Evolutionary conservation across 1,140 invertebrate species (phyloP), one percentile per base, ranked within the genome.

Genomic region (Ostrea denselamellosa): DNA sequence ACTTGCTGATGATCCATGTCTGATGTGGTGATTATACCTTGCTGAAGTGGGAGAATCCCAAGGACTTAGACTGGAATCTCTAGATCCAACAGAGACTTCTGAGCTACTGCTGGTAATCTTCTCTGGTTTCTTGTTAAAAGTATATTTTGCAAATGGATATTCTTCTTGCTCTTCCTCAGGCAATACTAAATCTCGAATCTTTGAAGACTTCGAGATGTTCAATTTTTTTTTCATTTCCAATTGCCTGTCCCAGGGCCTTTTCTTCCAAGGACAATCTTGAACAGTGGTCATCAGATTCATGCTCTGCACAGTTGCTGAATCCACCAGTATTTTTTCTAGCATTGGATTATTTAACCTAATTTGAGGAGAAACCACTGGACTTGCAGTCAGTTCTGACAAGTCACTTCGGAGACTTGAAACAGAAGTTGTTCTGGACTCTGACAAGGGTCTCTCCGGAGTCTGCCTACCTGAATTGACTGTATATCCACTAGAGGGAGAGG

Each of bases 121-220:
- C n/a, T 89, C 89, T 28, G 88, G 87, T 62, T 91, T 91, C 84
- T 92, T 91, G 77, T 92, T 92, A 83, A 92, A 92, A 52, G 89
- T 90, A 83, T 91, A 88, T 81, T 90, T 92, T 44, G 90, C 85
- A 89, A 92, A 92, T 62, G 92, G 91, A 85, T 89, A 90, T 52
- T 90, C 88, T 34, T 90, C 89, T 22, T 88, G 85, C 34, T 92
- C 91, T 19, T 92, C 91, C 25, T 91, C 90, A 17, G 91, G 90
- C 83, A 90, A 83, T 58, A 90, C 85, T 0, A 92, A 53, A 44
- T 85, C 87, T 83, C 86, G 34, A 71, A 81, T 86, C 86, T 90
- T n/a, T 8, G 34, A 54, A 56, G 25, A 68, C 34, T 34, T 71
- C 9, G 14, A 81, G 81, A 10, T 65, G 7, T 54, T 34, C n/a